Base-by-base conservation (phyloP, 2,113 vertebrate genomes). In the Prinia subflava region DNA sequence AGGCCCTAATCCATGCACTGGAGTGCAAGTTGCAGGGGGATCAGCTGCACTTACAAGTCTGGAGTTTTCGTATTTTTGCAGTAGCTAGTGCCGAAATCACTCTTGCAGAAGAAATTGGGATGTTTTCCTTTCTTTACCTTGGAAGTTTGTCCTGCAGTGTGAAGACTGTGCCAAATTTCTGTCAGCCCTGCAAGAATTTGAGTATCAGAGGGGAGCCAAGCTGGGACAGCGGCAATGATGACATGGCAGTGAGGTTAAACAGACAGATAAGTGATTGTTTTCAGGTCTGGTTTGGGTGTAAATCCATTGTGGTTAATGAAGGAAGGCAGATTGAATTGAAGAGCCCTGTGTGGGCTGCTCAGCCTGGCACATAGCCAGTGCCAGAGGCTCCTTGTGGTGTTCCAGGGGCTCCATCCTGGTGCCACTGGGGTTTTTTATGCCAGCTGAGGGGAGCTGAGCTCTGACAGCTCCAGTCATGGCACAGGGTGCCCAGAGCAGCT, bases 221-320 rank as follows among this genome's bases (percentile, higher is more conserved):
- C 25, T 11, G 50, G 57, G 74, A 24, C 53, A 55, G 56, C 69
- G 56, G 78, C 87, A 90, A 55, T 69, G 71, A 37, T 68, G 71
- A 44, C 65, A 24, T 68, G 64, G 80, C 81, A 71, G 5, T 12
- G 77, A 78, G 91, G 92, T 92, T 95, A 90, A 94, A 78, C 17
- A 84, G 75, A 41, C 35, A 81, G 80, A 52, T 69, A 94, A 93
- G 70, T 71, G 86, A 75, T 94, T 84, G 76, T 78, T 83, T 65
- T 78, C 83, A 33, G n/a, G 31, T 25, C 57, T 71, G 60, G 52
- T 81, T 89, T 0, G 1, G 39, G 31, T 94, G 77, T 71, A 84
- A 83, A 68, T 92, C 62, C 83, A 44, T 71, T 30, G 78, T 71
- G 74, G 84, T 75, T 95, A 92, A 92, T 94, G 90, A 89, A 84